Evolutionary conservation across 2,888 invertebrate species (phyloP).

Genomic region (Zootermopsis nevadensis): DNA sequence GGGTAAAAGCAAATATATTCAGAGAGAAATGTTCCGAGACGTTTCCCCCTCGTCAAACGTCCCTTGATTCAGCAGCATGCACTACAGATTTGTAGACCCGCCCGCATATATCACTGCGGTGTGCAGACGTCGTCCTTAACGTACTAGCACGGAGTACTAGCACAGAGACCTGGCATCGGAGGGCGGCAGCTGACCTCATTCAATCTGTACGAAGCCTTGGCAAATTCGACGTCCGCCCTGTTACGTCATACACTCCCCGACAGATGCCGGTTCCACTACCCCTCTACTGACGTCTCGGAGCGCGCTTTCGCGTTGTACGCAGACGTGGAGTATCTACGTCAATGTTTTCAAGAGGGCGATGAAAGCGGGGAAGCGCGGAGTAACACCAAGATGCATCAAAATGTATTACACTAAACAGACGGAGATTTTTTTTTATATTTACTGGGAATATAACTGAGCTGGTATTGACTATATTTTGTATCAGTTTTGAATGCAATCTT

Average conservation of each 20-base stretch:
- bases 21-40: too few relatives aligned
- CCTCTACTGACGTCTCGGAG: not conserved
- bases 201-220: not conserved
- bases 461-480: not conserved
- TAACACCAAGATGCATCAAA: not conserved
- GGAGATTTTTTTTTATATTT: not conserved
- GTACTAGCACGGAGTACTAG: not conserved
- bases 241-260: not conserved
- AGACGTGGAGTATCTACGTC: not conserved
- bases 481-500: not conserved
- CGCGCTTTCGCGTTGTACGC: not conserved
- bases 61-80: too few relatives aligned
- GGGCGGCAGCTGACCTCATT: slow-evolving; percentile 11
- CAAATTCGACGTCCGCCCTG: slow-evolving; percentile 12
- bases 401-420: not conserved
- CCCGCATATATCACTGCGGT: not conserved
- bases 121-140: not conserved
- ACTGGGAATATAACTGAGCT: not conserved
- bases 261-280: not conserved
- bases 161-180: not conserved
- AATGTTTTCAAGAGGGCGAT: not conserved
- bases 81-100: not conserved
- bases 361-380: not conserved
- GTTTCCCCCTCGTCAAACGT: too few relatives aligned
- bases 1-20: too few relatives aligned